These are phyloP conservation scores for Pogonomyrmex barbatus DNA, from an alignment of 1,140 invertebrate genomes.

Conservation along the genomic window DNA sequence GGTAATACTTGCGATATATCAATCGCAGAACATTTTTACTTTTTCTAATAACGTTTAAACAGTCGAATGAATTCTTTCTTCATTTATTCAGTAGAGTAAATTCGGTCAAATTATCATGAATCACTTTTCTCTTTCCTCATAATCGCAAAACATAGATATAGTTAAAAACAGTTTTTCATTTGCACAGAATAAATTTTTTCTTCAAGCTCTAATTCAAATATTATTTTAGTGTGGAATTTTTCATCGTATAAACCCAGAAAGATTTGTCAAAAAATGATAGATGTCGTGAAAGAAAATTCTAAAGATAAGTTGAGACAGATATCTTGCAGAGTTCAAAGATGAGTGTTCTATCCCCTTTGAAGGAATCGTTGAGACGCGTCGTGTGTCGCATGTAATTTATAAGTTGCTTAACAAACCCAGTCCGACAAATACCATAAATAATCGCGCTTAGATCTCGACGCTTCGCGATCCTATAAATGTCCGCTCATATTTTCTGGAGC, in stretches of 20 bases:
- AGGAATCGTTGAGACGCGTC: conserved; percentile 63
- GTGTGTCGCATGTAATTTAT: conserved; percentile 65
- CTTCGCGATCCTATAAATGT: conserved; percentile 75
- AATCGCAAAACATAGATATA: neutral
- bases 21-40: neutral
- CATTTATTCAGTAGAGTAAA: conserved; percentile 8
- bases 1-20: conserved; percentile 14
- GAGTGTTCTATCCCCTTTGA: neutral
- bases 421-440: conserved; percentile 75
- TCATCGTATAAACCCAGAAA: neutral
- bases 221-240: conserved; percentile 10
- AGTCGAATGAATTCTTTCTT: conserved; percentile 3
- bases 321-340: conserved; percentile 4
- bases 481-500: conserved; percentile 71
- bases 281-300: neutral
- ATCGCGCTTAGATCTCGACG: conserved; percentile 53
- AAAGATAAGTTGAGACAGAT: conserved; percentile 16
- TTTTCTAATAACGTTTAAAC: conserved; percentile 1
- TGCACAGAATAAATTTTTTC: neutral
- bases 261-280: conserved; percentile 17
- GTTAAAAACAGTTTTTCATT: conserved; percentile 2
- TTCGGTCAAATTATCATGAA: neutral
- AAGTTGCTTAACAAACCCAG: conserved; percentile 71
- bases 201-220: neutral
- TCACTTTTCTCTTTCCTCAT: neutral